These are phyloP conservation scores for Eledone cirrhosa DNA, from an alignment of 2,888 invertebrate genomes.

Conservation along the genomic window DNA sequence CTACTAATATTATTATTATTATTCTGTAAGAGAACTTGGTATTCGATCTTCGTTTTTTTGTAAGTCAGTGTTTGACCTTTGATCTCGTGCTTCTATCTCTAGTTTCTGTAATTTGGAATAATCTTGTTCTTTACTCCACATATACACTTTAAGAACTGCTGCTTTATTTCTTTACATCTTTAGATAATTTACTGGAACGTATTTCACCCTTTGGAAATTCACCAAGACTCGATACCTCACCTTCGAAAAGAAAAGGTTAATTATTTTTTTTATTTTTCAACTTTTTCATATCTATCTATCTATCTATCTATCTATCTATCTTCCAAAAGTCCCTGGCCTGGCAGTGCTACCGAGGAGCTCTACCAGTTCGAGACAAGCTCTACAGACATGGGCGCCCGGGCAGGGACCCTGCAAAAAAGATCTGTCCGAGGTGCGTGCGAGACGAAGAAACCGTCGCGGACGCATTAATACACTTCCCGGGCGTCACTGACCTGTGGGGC, in stretches of 20 bases:
- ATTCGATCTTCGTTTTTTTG: background rate
- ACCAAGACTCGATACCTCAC: constrained; percentile 27
- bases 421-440: too few relatives aligned
- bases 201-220: constrained; percentile 28
- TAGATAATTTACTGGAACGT: constrained; percentile 28
- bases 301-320: background rate
- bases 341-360: too few relatives aligned
- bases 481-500: too few relatives aligned
- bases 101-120: constrained; percentile 14
- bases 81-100: background rate
- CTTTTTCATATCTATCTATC: constrained; percentile 24
- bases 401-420: too few relatives aligned
- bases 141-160: constrained; percentile 25
- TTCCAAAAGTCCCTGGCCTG: too few relatives aligned
- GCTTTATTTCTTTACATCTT: constrained; percentile 26
- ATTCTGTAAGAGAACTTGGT: constrained; percentile 16
- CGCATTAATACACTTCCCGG: too few relatives aligned
- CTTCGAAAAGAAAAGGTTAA: constrained; percentile 28
- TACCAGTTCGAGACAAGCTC: too few relatives aligned
- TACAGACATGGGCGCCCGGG: too few relatives aligned
- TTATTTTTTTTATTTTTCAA: constrained; percentile 27
- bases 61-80: constrained; percentile 21
- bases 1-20: too few relatives aligned
- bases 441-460: too few relatives aligned
- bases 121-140: constrained; percentile 10